These are phyloP conservation scores for Rhyacophila evoluta DNA, from an alignment of 2,888 invertebrate species.

Conservation along the genomic window DNA sequence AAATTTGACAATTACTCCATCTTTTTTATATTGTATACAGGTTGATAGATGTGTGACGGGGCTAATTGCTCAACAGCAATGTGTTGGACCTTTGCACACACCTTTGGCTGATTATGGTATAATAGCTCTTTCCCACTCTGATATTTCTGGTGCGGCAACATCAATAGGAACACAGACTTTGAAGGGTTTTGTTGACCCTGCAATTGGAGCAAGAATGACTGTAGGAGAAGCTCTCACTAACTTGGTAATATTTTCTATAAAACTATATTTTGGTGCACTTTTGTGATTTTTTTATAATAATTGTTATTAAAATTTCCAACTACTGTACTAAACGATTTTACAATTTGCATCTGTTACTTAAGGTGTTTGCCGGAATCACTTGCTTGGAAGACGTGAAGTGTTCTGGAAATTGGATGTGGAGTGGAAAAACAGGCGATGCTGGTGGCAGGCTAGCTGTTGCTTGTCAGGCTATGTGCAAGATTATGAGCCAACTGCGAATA, in stretches of 20 bases:
- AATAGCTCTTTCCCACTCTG: slow-evolving; percentile 87
- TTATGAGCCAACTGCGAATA: slow-evolving; percentile 84
- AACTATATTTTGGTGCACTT: no score
- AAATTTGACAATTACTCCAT: no score
- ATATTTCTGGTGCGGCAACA: slow-evolving; percentile 88
- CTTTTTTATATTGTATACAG: no score
- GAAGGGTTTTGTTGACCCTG: slow-evolving; percentile 87
- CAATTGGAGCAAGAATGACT: slow-evolving; percentile 92
- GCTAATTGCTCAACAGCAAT: slow-evolving; percentile 96
- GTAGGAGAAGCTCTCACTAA: slow-evolving; percentile 96
- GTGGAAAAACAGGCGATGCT: slow-evolving; percentile 93
- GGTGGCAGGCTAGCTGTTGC: slow-evolving; percentile 90
- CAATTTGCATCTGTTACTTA: neutral
- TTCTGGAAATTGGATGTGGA: slow-evolving; percentile 99
- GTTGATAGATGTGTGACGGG: slow-evolving; percentile 95
- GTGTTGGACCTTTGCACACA: slow-evolving; percentile 96
- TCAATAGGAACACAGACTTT: slow-evolving; percentile 98
- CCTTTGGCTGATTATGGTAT: slow-evolving; percentile 96
- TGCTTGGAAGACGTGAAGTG: slow-evolving; percentile 91
- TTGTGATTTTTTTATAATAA: no score
- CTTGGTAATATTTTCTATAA: no score
- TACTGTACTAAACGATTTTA: no score
- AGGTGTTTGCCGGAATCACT: slow-evolving; percentile 76
- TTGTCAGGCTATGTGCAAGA: slow-evolving; percentile 87
- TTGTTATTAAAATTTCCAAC: neutral